Evolutionary conservation across 2,113 vertebrate genomes (phyloP), one percentile per base, ranked within the genome.

Genomic region (Gasterosteus aculeatus): DNA sequence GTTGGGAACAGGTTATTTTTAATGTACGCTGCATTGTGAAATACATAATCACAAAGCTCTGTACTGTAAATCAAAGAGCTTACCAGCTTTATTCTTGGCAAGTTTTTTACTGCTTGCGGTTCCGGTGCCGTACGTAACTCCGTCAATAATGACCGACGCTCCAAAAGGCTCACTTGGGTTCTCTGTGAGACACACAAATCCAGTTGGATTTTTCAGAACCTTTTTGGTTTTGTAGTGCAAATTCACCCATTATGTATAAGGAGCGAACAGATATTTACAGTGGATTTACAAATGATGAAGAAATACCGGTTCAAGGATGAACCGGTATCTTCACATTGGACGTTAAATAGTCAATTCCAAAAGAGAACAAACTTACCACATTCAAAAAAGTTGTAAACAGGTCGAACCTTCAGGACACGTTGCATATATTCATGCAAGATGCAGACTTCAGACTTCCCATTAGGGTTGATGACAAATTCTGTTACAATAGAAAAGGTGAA

Each of bases 51-150:
- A 16, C 31, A 49, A 26, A 16, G 12, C n/a, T 26, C 31, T 65
- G 33, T n/a, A 49, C 6, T 26, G 4, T 29, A 58, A 83, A 58
- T 33, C 49, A 54, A 68, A 62, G 0, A 35, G 59, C 51, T 87
- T 98, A 99, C 98, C 98, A 95, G 98, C 98, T 98, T 99, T 99
- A 95, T 99, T 99, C 95, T 99, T 99, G 85, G 98, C 98, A 84
- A 99, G 96, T 94, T 99, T 99, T 95, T 99, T 99, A 95, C 98
- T 99, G 95, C 98, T 99, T 89, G 98, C 98, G 51, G 97, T 99
- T 93, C 98, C 98, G 90, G 97, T 98, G 93, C 98, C 98, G 0
- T 99, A 99, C 11, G 98, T 99, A 77, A 99, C 98, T 91, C 98
- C 98, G 85, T 99, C 98, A 89, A 99, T 99, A 85, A 99, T 97